These are phyloP conservation scores for Xylophagus ater DNA, from an alignment of 2,888 invertebrate genomes.

Conservation along the genomic window DNA sequence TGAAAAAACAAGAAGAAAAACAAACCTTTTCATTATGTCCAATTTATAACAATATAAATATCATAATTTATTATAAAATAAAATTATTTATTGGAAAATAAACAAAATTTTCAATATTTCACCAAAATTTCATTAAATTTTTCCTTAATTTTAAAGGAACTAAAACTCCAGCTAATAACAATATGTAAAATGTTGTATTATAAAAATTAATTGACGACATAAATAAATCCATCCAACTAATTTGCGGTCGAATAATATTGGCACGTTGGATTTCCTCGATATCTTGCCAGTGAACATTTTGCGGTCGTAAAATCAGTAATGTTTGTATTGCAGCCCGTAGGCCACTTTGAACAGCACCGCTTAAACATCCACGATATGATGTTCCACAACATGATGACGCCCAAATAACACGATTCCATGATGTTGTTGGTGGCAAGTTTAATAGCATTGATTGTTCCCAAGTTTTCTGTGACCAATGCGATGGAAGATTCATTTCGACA, in stretches of 20 bases:
- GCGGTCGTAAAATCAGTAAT: constrained; percentile 30
- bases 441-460: constrained; percentile 21
- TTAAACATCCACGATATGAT: constrained; percentile 30
- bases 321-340: constrained; percentile 30
- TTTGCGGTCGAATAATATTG: constrained; percentile 10
- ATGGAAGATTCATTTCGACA: constrained; percentile 26
- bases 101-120: too few relatives aligned
- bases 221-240: constrained; percentile 18
- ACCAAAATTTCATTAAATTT: too few relatives aligned
- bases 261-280: constrained; percentile 26
- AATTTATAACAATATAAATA: too few relatives aligned
- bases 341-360: constrained; percentile 36
- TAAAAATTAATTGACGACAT: constrained; percentile 32
- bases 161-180: too few relatives aligned
- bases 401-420: constrained; percentile 34
- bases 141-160: too few relatives aligned
- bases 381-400: constrained; percentile 30
- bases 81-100: too few relatives aligned
- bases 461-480: constrained; percentile 22
- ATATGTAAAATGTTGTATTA: constrained; percentile 31
- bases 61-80: too few relatives aligned
- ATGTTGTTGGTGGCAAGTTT: constrained; percentile 24
- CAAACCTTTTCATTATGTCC: too few relatives aligned
- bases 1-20: too few relatives aligned
- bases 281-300: constrained; percentile 32